Evolutionary conservation across 1,140 invertebrate genomes (phyloP).

Genomic region (Muscidifurax raptorellus): DNA sequence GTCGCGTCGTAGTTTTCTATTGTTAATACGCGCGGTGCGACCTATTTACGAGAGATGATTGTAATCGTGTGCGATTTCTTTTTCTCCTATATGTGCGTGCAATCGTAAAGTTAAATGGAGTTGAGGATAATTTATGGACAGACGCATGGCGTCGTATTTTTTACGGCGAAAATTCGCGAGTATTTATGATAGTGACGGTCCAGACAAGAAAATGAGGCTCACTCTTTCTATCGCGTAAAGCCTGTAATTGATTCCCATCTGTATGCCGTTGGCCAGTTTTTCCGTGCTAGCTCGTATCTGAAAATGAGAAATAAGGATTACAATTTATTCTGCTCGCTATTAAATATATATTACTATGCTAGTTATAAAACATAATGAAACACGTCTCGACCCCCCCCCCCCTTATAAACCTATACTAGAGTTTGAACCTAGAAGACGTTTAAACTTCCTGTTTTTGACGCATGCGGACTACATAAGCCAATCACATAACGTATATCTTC

Average conservation of each 20-base stretch:
- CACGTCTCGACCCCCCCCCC: too few relatives aligned
- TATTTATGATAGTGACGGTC: not conserved
- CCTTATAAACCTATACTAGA: too few relatives aligned
- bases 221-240: slow-evolving; percentile 89
- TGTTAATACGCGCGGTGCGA: not conserved
- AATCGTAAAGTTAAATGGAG: not conserved
- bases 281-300: slow-evolving; percentile 82
- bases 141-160: not conserved
- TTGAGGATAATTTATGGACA: too few relatives aligned
- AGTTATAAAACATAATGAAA: too few relatives aligned
- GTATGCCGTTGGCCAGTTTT: slow-evolving; percentile 87
- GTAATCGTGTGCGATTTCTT: not conserved
- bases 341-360: too few relatives aligned
- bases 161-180: not conserved
- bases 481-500: too few relatives aligned
- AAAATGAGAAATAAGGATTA: slow-evolving; percentile 16
- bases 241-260: slow-evolving; percentile 87
- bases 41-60: not conserved
- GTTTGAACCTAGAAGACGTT: too few relatives aligned
- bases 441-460: too few relatives aligned
- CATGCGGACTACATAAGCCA: too few relatives aligned
- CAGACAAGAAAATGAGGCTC: slow-evolving; percentile 59
- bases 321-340: not conserved
- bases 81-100: too few relatives aligned
- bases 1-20: not conserved